Base-by-base conservation (phyloP, 2,888 invertebrate species). In the Eupeodes latifasciatus region DNA sequence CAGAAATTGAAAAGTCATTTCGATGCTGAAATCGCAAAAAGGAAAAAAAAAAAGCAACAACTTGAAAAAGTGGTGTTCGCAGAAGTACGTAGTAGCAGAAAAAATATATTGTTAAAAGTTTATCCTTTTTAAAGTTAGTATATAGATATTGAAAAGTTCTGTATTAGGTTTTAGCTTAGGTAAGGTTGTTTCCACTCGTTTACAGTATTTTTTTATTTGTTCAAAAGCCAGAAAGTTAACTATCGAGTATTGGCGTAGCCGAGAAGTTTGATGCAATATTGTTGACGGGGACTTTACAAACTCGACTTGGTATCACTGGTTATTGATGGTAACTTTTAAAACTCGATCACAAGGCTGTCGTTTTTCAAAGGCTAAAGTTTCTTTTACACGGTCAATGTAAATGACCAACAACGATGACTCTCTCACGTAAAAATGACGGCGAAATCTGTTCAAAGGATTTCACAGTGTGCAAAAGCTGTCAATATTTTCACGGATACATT, bases 1-100 rank as follows among this genome's bases (percentile, higher is more conserved):
- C 55, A 66, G 57, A 77, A 83, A 87, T 83, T 74, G 87, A 67
- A 87, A 83, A 87, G 83, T 80, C 83, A 72, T 76, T 81, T 81
- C 69, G 57, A 14, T 66, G 7, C 6, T 19, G 12, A 19, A 75
- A 40, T 59, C 62, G 14, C 19, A 19, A 40, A 53, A 61, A 61
- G 5, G n/a, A 36, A 36, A 34, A 36, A 36, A 14, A 34, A 40
- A 40, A 40, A 40, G 4, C 40, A 40, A 40, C 40, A 40, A 40
- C 40, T 7, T 7, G 2, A 16, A 64, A 2, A 11, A 62, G 5
- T 5, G 16, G 16, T 16, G 16, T 62, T 44, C 40, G 19, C 11
- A 19, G 27, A 49, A 53, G 27, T 14, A 40, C 5, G n/a, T 27
- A 27, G 27, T 27, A 3, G 27, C 2, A 27, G 27, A 27, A 10